A percentile compares a stretch with the other conserved stretches of the same genome.
These are phyloP conservation scores for Zaprionus ornatus DNA, from an alignment of 1,140 invertebrate genomes.

Conservation along the genomic window DNA sequence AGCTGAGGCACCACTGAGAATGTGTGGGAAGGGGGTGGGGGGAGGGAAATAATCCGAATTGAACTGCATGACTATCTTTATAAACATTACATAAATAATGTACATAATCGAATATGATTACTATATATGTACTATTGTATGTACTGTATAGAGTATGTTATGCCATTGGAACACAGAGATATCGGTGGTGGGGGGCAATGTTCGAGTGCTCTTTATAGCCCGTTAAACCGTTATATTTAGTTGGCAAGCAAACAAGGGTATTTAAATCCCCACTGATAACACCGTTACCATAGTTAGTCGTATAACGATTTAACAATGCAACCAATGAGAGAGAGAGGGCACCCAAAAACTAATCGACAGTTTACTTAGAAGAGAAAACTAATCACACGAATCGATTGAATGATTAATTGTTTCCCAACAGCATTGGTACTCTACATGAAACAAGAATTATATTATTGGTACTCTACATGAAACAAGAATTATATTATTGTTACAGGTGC, in stretches of 20 bases:
- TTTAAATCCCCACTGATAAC: conserved; percentile 20
- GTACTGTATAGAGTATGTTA: not conserved
- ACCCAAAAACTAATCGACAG: not conserved
- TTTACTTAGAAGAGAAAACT: not conserved
- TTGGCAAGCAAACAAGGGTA: conserved; percentile 9
- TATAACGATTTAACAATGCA: not conserved
- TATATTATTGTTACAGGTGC: no score
- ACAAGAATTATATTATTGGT: no score
- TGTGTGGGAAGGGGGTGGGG: no score
- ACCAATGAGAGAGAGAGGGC: not conserved
- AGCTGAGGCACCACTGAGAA: not conserved
- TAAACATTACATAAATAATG: conserved; percentile 36
- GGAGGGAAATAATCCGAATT: not conserved
- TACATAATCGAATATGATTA: not conserved
- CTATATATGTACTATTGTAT: not conserved
- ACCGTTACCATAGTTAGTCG: not conserved
- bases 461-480: no score
- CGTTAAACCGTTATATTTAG: conserved; percentile 5
- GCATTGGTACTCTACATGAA: no score
- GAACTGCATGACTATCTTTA: conserved; percentile 50
- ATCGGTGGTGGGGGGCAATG: conserved; percentile 19
- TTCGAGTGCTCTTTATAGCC: conserved; percentile 26
- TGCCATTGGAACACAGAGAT: conserved; percentile 11
- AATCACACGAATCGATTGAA: no score
- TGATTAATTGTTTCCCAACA: not conserved